Evolutionary conservation across 2,113 vertebrate genomes (phyloP).

Genomic region (Psettodes erumei): DNA sequence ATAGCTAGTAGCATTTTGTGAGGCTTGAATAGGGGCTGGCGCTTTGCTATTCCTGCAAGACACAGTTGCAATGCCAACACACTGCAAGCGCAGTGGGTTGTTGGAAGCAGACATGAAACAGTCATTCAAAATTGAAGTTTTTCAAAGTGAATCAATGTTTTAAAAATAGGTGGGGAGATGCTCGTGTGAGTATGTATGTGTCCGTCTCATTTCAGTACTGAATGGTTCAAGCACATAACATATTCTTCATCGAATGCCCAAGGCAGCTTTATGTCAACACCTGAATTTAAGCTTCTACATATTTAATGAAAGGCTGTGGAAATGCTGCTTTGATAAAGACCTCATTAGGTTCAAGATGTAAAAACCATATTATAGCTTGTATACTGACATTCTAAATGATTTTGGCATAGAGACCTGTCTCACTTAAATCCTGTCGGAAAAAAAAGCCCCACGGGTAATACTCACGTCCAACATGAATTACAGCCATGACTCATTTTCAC

Average conservation of each 20-base stretch:
- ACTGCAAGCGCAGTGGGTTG: slow-evolving; percentile 50
- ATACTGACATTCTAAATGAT: slow-evolving; percentile 24
- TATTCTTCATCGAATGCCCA: slow-evolving; percentile 28
- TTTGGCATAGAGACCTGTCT: slow-evolving; percentile 26
- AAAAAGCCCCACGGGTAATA: slow-evolving; percentile 11
- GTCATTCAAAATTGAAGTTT: slow-evolving; percentile 57
- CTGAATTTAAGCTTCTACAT: slow-evolving; percentile 53
- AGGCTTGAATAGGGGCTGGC: slow-evolving; percentile 31
- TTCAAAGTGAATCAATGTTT: slow-evolving; percentile 54
- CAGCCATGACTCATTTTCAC: slow-evolving; percentile 37
- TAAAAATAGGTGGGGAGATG: not conserved
- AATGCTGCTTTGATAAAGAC: slow-evolving; percentile 61
- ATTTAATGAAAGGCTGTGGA: slow-evolving; percentile 50
- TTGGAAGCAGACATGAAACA: slow-evolving; percentile 38
- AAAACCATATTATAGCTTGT: slow-evolving; percentile 23
- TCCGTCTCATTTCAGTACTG: slow-evolving; percentile 1
- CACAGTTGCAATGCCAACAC: slow-evolving; percentile 25
- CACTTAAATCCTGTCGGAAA: slow-evolving; percentile 14
- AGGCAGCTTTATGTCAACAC: slow-evolving; percentile 55
- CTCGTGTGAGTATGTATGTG: not conserved
- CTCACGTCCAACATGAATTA: not conserved
- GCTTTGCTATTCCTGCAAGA: slow-evolving; percentile 56
- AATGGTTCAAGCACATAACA: slow-evolving; percentile 24
- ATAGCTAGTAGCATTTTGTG: slow-evolving; percentile 44
- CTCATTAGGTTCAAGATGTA: slow-evolving; percentile 58